These are phyloP conservation scores for Actinia tenebrosa DNA, from an alignment of 64 coral and sea anemone species.

Conservation along the genomic window DNA sequence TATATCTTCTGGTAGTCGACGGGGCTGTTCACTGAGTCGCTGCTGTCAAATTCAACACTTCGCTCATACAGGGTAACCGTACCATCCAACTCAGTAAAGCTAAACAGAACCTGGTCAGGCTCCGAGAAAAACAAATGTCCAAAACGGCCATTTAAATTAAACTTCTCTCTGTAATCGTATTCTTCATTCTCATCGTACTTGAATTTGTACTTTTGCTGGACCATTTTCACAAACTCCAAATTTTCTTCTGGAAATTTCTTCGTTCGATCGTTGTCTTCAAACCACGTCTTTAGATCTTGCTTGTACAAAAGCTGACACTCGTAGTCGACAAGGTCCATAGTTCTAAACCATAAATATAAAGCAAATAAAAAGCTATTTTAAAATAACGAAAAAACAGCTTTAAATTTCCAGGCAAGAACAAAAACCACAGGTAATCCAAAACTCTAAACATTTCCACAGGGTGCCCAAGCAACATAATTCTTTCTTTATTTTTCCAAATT, in stretches of 20 bases:
- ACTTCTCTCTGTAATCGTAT: background rate
- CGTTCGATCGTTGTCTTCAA: background rate
- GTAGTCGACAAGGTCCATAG: background rate
- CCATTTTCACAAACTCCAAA: background rate
- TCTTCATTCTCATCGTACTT: background rate
- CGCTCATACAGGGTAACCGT: background rate
- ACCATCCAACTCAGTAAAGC: background rate
- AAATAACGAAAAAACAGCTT: background rate
- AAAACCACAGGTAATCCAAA: background rate
- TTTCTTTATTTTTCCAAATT: background rate
- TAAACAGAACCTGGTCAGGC: background rate
- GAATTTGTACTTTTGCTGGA: background rate
- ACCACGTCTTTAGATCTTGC: background rate
- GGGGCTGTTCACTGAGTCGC: background rate
- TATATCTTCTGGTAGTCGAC: background rate
- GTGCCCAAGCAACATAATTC: background rate
- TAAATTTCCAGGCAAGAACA: background rate
- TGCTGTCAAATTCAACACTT: background rate
- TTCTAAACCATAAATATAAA: background rate
- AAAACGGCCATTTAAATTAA: background rate
- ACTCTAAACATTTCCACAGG: background rate
- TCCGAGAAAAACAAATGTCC: background rate
- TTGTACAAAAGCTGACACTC: background rate
- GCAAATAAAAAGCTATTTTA: background rate
- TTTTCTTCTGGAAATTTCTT: background rate